These are phyloP conservation scores for Trachelus stipa DNA, from an alignment of 2,888 invertebrate genomes.

Conservation along the genomic window DNA sequence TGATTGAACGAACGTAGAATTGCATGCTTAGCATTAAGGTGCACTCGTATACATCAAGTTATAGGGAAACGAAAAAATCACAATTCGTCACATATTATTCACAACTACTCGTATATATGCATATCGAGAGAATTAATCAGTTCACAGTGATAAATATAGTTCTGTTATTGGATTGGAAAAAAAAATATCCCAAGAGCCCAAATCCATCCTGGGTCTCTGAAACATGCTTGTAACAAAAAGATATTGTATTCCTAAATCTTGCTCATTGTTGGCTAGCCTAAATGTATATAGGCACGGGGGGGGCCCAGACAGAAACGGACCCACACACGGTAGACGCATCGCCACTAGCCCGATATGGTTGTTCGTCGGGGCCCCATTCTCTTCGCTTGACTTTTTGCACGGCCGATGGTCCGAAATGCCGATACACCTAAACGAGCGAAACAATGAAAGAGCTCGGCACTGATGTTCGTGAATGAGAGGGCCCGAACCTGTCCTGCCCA, in stretches of 20 bases:
- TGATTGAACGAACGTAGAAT: neutral
- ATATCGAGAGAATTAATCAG: neutral
- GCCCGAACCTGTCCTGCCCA: constrained; percentile 54
- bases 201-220: no score
- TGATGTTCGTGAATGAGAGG: constrained; percentile 56
- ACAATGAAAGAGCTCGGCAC: constrained; percentile 55
- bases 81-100: neutral
- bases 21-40: neutral
- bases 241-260: neutral
- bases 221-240: neutral
- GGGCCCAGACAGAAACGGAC: neutral
- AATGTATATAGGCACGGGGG: neutral
- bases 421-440: constrained; percentile 54
- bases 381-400: constrained; percentile 50
- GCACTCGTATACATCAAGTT: neutral
- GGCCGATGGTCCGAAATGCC: constrained; percentile 45
- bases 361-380: constrained; percentile 43
- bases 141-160: neutral
- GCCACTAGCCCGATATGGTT: constrained; percentile 46
- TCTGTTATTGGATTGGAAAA: neutral
- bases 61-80: neutral
- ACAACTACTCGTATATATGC: neutral
- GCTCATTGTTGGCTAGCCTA: neutral
- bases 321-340: constrained; percentile 9
- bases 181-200: no score